Evolutionary conservation across 2,888 invertebrate species (phyloP).

Genomic region (Ferrisia virgata): DNA sequence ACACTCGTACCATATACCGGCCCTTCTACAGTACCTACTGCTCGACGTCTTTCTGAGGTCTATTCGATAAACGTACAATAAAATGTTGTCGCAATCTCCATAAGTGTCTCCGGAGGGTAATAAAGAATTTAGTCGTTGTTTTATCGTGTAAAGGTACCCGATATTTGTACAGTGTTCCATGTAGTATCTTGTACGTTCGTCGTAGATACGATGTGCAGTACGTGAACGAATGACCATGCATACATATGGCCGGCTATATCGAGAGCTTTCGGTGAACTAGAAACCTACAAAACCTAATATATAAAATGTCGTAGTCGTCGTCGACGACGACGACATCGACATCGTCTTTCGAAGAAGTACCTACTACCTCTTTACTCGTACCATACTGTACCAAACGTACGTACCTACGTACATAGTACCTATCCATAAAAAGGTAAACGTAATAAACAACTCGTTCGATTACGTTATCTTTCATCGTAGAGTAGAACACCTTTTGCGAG

Average conservation of each 20-base stretch:
- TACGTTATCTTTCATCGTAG: not conserved
- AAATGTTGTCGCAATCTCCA: conserved; percentile 7
- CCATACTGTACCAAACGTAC: too few relatives aligned
- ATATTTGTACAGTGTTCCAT: not conserved
- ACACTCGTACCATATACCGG: not conserved
- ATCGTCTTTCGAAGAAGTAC: too few relatives aligned
- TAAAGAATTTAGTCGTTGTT: conserved; percentile 7
- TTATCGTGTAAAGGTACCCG: not conserved
- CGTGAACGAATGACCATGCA: not conserved
- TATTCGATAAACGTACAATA: not conserved
- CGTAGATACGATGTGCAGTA: too few relatives aligned
- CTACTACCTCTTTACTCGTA: too few relatives aligned
- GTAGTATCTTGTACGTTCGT: not conserved
- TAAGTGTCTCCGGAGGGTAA: not conserved
- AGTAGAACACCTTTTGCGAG: not conserved
- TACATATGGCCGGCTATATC: not conserved
- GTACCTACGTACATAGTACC: not conserved
- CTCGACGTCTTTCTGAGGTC: not conserved
- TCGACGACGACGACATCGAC: too few relatives aligned
- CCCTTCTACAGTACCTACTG: too few relatives aligned
- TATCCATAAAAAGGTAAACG: not conserved
- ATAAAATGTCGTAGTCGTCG: not conserved
- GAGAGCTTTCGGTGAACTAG: not conserved
- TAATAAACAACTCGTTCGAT: conserved; percentile 2
- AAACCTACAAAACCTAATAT: not conserved